These are phyloP conservation scores for Aplocera efformata DNA, from an alignment of 2,888 invertebrate genomes.

Conservation along the genomic window DNA sequence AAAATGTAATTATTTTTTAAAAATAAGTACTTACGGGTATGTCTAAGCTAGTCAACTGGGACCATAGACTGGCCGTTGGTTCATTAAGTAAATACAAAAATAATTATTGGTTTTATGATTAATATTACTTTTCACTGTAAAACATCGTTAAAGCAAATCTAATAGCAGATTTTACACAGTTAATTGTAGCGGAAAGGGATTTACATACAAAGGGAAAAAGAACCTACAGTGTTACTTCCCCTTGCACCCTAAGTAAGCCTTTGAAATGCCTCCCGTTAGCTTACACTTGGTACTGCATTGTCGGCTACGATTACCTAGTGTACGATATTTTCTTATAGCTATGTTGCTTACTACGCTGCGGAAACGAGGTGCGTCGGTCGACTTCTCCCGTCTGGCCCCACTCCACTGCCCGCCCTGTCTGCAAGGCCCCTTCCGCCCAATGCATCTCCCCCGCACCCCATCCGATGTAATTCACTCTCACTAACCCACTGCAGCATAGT, in stretches of 20 bases:
- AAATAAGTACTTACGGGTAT: no score
- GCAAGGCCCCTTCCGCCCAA: slow-evolving; percentile 44
- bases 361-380: slow-evolving; percentile 72
- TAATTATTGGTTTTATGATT: no score
- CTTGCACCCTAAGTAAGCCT: slow-evolving; percentile 11
- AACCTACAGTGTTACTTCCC: slow-evolving; percentile 2
- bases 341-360: slow-evolving; percentile 54
- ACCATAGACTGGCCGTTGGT: no score
- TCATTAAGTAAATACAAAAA: no score
- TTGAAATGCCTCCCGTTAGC: slow-evolving; percentile 15
- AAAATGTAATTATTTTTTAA: no score
- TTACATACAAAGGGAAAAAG: neutral
- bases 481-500: slow-evolving; percentile 78
- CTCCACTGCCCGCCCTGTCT: slow-evolving; percentile 65
- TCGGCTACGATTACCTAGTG: slow-evolving; percentile 47
- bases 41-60: no score
- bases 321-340: slow-evolving; percentile 40
- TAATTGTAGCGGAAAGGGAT: no score
- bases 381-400: slow-evolving; percentile 77
- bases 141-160: no score
- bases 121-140: no score
- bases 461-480: slow-evolving; percentile 76
- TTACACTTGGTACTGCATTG: slow-evolving; percentile 48
- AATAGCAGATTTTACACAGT: no score
- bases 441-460: slow-evolving; percentile 39